Evolutionary conservation across 2,888 invertebrate genomes (phyloP), one percentile per base, ranked within the genome.

Genomic region (Ormyrus labotus): DNA sequence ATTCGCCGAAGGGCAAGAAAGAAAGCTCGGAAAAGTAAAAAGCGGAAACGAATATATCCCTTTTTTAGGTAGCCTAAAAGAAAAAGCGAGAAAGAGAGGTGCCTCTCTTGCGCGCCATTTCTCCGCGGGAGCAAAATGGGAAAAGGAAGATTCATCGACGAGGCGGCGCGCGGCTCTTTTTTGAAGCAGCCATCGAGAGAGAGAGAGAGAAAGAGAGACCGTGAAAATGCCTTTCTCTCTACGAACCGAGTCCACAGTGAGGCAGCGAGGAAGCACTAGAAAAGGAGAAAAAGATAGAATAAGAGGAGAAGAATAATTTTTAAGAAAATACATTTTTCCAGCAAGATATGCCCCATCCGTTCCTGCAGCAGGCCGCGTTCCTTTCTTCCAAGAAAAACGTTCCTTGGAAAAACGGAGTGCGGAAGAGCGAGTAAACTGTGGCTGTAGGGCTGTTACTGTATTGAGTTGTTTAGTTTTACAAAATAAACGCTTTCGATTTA

Each of bases 251-350:
- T 19, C 70, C 63, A 47, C 10, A n/a, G 75, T 10, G 58, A n/a
- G 67, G 57, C 48, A 2, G 74, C 9, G 48, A 47, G 69, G 69
- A 48, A 76, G 73, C 79, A 61, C 69, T 19, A 19, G 74, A 73
- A 75, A 64, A 67, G 69, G 76, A 72, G 72, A 58, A 63, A 53
- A 64, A 63, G 47, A 55, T 13, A 58, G 61, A 67, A 57, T 48
- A 48, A 58, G 53, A 50, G 19, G 70, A 67, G 65, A 79, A 65
- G 83, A 85, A 89, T 87, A 87, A 87, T 88, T 88, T 87, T 85
- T 82, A 82, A 84, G 85, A 84, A 87, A 86, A 86, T 85, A 86
- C 85, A 86, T 87, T 85, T 86, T 85, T 84, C 85, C 85, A 82
- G 81, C 53, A 83, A 85, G 84, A 85, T 86, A 73, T 77, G 73